Evolutionary conservation across 1,140 invertebrate species (phyloP).

Genomic region (Cardiocondyla obscurior): DNA sequence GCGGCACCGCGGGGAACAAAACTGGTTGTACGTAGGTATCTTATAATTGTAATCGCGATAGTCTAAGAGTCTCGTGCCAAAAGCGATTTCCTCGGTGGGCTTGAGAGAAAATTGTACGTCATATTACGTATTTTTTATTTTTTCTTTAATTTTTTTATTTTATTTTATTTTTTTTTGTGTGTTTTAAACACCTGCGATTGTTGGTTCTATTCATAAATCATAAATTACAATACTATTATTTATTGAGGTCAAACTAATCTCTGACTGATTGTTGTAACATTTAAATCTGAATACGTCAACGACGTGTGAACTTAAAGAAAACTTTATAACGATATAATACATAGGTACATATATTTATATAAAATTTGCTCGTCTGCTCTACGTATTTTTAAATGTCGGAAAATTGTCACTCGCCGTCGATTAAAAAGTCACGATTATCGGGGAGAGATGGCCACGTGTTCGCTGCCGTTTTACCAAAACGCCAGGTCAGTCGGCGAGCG

Average conservation of each 20-base stretch:
- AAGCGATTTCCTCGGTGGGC: not conserved
- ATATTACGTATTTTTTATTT: too few species aligned
- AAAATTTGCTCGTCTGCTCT: not conserved
- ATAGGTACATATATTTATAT: too few species aligned
- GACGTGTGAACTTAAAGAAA: not conserved
- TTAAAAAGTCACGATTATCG: slow-evolving; percentile 13
- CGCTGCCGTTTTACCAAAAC: slow-evolving; percentile 30
- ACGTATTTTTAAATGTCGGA: not conserved
- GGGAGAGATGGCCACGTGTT: not conserved
- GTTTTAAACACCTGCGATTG: too few species aligned
- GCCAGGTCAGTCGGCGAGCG: not conserved
- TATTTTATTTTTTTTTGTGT: too few species aligned
- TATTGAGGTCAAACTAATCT: not conserved
- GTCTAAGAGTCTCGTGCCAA: not conserved
- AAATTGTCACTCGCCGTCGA: not conserved
- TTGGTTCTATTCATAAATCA: too few species aligned
- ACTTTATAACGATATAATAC: not conserved
- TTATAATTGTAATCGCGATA: slow-evolving; percentile 16
- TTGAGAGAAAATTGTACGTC: not conserved
- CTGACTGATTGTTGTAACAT: not conserved
- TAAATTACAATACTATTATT: slow-evolving; percentile 5
- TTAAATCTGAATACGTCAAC: not conserved
- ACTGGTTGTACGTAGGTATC: not conserved
- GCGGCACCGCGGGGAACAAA: slow-evolving; percentile 6
- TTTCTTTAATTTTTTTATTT: too few species aligned